Evolutionary conservation across 2,888 invertebrate genomes (phyloP), one percentile per base, ranked within the genome.

Genomic region (Pocota personata): DNA sequence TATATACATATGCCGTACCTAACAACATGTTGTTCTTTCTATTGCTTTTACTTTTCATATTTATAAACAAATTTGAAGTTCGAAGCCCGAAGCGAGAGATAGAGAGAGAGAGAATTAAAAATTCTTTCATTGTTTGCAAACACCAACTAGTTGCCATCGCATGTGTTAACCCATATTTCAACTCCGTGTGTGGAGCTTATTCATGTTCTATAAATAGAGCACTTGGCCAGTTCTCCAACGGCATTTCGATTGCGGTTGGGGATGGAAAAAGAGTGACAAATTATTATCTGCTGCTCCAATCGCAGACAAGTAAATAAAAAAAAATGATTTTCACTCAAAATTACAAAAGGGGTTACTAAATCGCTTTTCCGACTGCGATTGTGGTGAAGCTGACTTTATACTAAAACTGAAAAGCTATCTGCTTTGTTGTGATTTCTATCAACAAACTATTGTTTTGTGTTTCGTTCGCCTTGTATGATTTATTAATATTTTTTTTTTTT

Each of bases 131-230:
- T 67, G 46, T 58, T 76, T 58, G 37, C 12, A 57, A 55, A 55
- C 64, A 76, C n/a, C 43, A 46, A 50, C 27, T 67, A 27, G 37
- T 58, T 37, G 72, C n/a, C 64, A 19, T 32, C 32, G 19, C 32
- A 48, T 67, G 50, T 37, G 50, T 71, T 71, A 78, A 71, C 71
- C 71, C 71, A 78, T 46, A 78, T 78, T 62, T 57, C 14, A 71
- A 55, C 62, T 71, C 35, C 8, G 55, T 52, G n/a, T n/a, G 10
- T 14, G 12, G 14, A 71, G 69, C 66, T 79, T 71, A 69, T 57
- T 71, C 32, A 50, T 40, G 8, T 72, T 79, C 72, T 79, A 79
- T 71, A 78, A 71, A 78, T 79, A 79, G 71, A 64, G 3, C 32
- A 46, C 43, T 46, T 55, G 21, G 21, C n/a, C 32, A 78, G 16